phyloP scores from a whole-genome alignment of 53 echinoderm and acorn worm genomes.

The Echinometra lucunter region DNA sequence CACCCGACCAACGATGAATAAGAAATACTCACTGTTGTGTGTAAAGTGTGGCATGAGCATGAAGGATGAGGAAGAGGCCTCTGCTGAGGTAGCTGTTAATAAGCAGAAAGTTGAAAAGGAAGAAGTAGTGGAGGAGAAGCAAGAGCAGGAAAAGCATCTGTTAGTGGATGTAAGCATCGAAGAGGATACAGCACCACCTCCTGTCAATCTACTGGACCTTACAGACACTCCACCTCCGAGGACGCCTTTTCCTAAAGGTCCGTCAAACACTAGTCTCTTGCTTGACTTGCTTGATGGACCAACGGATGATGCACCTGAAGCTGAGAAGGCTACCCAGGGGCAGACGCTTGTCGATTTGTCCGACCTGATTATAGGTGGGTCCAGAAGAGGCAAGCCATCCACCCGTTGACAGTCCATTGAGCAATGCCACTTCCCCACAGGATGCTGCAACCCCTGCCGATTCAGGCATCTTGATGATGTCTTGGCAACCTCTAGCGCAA shows the following conservation, averaged over 20 bases:
- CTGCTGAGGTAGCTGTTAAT: not conserved
- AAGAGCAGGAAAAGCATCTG: conserved; percentile 15
- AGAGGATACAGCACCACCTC: conserved; percentile 64
- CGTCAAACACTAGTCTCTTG: conserved; percentile 79
- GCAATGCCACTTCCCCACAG: conserved; percentile 79
- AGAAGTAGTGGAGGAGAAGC: not conserved
- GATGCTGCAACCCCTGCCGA: conserved; percentile 84
- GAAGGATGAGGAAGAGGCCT: conserved; percentile 74
- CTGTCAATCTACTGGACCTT: conserved; percentile 88
- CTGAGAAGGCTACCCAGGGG: conserved; percentile 52
- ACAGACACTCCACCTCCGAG: conserved; percentile 81
- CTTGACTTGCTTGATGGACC: conserved; percentile 85
- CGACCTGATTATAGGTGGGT: conserved; percentile 66
- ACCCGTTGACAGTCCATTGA: conserved; percentile 62
- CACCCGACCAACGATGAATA: conserved; percentile 67
- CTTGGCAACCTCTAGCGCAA: conserved; percentile 71
- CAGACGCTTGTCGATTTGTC: conserved; percentile 67
- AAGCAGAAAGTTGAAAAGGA: conserved; percentile 20
- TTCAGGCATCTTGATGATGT: conserved; percentile 82
- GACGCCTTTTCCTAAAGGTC: conserved; percentile 73
- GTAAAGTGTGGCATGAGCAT: conserved; percentile 87
- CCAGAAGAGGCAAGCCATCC: conserved; percentile 49
- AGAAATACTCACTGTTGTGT: conserved; percentile 82
- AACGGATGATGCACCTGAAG: conserved; percentile 66
- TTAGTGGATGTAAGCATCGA: conserved; percentile 67